Evolutionary conservation across 1,140 invertebrate species (phyloP).

Genomic region (Halictus rubicundus): DNA sequence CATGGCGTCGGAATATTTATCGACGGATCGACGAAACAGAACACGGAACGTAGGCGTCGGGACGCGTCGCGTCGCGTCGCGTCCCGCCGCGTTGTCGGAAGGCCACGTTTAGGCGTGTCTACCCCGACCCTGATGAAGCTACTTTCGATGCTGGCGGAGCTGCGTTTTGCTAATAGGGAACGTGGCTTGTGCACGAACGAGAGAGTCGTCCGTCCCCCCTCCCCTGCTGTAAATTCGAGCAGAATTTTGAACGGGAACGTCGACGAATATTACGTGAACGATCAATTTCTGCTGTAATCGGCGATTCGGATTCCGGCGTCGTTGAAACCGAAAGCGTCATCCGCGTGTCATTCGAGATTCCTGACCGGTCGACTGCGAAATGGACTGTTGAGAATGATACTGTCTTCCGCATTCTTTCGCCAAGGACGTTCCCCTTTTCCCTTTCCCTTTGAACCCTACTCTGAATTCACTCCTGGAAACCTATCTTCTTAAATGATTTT

Average conservation of each 20-base stretch:
- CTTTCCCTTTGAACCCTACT: no score
- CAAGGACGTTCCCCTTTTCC: no score
- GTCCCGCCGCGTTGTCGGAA: background rate
- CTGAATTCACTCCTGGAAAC: no score
- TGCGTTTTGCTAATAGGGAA: constrained; percentile 11
- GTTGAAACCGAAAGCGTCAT: background rate
- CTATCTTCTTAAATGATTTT: no score
- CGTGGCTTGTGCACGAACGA: constrained; percentile 16
- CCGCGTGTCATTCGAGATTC: background rate
- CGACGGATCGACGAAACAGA: background rate
- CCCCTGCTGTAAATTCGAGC: background rate
- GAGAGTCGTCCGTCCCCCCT: no score
- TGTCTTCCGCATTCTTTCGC: no score
- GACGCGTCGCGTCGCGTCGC: background rate
- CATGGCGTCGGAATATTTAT: background rate
- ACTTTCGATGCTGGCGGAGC: constrained; percentile 17
- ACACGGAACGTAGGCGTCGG: background rate
- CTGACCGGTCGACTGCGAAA: background rate
- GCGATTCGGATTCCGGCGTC: background rate
- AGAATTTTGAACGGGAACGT: background rate
- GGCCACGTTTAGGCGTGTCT: background rate
- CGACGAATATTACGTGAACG: background rate
- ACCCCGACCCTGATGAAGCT: constrained; percentile 1
- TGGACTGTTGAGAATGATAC: no score
- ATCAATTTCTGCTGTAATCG: background rate